A percentile compares a stretch with the other conserved stretches of the same genome.
These are phyloP conservation scores for Metalampra italica DNA, from an alignment of 2,888 invertebrate species.

Conservation along the genomic window DNA sequence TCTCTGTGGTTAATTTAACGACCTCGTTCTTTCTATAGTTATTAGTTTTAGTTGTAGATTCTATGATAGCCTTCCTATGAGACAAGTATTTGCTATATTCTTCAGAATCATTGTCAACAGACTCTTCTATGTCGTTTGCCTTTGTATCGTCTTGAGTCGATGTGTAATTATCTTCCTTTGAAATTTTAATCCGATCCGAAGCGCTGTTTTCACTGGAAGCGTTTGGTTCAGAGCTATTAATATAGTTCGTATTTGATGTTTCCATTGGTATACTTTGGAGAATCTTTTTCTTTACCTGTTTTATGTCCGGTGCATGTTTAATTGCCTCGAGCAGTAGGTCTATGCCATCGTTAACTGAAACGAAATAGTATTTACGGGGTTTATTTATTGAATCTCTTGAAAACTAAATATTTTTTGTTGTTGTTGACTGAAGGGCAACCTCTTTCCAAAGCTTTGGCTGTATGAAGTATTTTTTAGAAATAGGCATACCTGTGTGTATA, in stretches of 20 bases:
- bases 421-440: too few relatives aligned
- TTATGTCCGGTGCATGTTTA: conserved; percentile 57
- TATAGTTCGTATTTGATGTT: conserved; percentile 7
- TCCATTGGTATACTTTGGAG: not conserved
- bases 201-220: conserved; percentile 12
- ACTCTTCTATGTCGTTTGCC: not conserved
- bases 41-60: not conserved
- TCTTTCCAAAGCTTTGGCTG: too few relatives aligned
- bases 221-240: conserved; percentile 5
- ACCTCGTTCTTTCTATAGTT: not conserved
- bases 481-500: too few relatives aligned
- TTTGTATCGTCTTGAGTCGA: not conserved
- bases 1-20: not conserved
- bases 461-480: too few relatives aligned
- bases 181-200: conserved; percentile 10
- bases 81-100: not conserved
- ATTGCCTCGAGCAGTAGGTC: conserved; percentile 62
- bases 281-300: conserved; percentile 37
- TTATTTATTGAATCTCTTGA: too few relatives aligned
- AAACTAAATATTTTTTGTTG: too few relatives aligned
- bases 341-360: conserved; percentile 58
- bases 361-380: conserved; percentile 5
- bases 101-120: not conserved
- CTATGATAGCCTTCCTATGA: not conserved
- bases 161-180: conserved; percentile 15